Evolutionary conservation across 1,140 invertebrate genomes (phyloP).

Genomic region (Pollicipes pollicipes): DNA sequence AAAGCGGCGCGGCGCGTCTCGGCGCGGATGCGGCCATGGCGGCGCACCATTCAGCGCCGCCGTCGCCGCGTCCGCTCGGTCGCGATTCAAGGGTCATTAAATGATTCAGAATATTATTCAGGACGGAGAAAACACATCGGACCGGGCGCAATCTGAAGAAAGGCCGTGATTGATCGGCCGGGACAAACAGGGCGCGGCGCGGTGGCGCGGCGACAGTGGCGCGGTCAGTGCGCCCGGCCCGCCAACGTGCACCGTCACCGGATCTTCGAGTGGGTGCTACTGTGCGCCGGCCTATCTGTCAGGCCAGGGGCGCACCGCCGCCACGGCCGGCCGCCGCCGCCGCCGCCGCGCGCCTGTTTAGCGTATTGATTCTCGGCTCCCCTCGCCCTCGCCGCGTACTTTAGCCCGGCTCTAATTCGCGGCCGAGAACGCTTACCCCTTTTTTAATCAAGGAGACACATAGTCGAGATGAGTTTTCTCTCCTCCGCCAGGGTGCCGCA

Average conservation of each 20-base stretch:
- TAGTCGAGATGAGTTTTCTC: neutral
- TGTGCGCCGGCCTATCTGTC: neutral
- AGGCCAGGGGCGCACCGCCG: neutral
- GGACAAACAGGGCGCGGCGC: neutral
- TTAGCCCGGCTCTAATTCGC: neutral
- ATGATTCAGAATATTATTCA: slow-evolving; percentile 1
- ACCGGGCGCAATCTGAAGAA: neutral
- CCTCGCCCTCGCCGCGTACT: neutral
- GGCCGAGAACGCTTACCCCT: slow-evolving; percentile 1
- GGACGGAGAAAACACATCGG: neutral
- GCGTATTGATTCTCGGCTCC: neutral
- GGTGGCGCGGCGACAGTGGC: no score
- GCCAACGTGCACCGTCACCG: neutral
- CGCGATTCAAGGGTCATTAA: neutral
- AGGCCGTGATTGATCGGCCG: neutral
- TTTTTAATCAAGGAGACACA: slow-evolving; percentile 2
- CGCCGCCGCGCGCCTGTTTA: neutral
- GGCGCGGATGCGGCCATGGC: no score
- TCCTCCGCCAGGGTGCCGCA: neutral
- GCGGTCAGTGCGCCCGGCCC: no score
- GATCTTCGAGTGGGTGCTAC: neutral
- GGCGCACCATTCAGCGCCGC: neutral
- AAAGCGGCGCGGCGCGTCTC: neutral
- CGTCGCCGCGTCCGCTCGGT: neutral
- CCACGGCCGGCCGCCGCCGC: no score